A percentile compares a stretch with the other conserved stretches of the same genome.
Evolutionary conservation across 2,113 vertebrate genomes (phyloP).

Genomic region (Gavia stellata): DNA sequence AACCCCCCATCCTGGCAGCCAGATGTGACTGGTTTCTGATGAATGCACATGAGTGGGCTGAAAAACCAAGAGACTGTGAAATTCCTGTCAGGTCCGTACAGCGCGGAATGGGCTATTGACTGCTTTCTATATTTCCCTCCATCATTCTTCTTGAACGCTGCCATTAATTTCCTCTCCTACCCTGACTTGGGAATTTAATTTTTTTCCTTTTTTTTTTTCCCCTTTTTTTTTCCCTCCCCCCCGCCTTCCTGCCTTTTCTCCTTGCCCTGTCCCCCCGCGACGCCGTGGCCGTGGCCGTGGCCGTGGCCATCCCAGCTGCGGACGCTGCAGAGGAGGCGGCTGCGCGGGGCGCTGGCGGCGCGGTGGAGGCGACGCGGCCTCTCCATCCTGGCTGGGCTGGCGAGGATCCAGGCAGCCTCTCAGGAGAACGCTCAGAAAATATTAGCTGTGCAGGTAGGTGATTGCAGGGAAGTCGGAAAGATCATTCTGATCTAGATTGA

Average conservation of each 20-base stretch:
- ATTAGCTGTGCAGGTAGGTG: slow-evolving; percentile 96
- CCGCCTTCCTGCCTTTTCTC: not conserved
- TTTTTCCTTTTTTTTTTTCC: not conserved
- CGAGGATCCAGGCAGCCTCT: slow-evolving; percentile 85
- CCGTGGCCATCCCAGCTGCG: slow-evolving; percentile 72
- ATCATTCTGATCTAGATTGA: slow-evolving; percentile 81
- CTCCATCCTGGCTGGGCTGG: slow-evolving; percentile 85
- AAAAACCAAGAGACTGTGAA: slow-evolving; percentile 99
- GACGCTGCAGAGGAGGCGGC: slow-evolving; percentile 83
- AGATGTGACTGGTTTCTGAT: slow-evolving; percentile 99
- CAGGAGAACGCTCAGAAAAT: slow-evolving; percentile 90
- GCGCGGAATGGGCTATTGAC: slow-evolving; percentile 99
- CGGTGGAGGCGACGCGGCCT: slow-evolving; percentile 79
- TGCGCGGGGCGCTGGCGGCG: slow-evolving; percentile 76
- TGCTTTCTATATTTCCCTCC: slow-evolving; percentile 99
- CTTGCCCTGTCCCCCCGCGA: not conserved
- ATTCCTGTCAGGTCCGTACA: slow-evolving; percentile 99
- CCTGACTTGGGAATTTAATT: slow-evolving; percentile 87
- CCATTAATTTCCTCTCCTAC: slow-evolving; percentile 99
- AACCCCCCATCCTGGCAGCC: slow-evolving; percentile 99
- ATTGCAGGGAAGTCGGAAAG: slow-evolving; percentile 74
- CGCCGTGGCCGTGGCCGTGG: not conserved
- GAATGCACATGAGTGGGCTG: slow-evolving; percentile 99
- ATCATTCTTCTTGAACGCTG: slow-evolving; percentile 99
- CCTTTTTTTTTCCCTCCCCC: slow-evolving; percentile 7